Percentiles rank a stretch among this genome's conserved stretches.
These are phyloP conservation scores for Ashinkailepas kermadecensis DNA, from an alignment of 2,888 invertebrate species.

Conservation along the genomic window DNA sequence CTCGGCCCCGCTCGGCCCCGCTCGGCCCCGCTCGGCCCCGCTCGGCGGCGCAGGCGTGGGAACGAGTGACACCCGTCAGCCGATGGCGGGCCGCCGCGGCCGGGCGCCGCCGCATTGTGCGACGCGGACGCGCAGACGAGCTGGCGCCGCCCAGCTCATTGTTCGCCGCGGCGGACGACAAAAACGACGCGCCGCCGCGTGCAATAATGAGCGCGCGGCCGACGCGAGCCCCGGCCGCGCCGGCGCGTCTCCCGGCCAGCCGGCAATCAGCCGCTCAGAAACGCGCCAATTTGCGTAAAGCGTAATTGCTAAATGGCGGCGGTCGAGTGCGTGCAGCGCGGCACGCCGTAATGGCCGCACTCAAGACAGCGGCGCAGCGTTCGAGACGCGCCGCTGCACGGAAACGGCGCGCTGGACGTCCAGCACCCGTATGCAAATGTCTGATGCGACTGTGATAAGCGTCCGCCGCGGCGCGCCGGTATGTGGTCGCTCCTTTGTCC, in stretches of 20 bases:
- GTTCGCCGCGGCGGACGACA: neutral
- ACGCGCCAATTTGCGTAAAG: constrained; percentile 21
- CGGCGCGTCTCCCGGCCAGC: neutral
- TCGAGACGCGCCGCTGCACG: too few species aligned
- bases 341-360: neutral
- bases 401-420: neutral
- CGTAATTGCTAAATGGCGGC: constrained; percentile 6
- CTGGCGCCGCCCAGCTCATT: neutral
- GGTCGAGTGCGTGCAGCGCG: neutral
- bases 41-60: too few species aligned
- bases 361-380: neutral
- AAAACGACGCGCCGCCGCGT: neutral
- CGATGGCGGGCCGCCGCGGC: too few species aligned
- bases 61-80: too few species aligned
- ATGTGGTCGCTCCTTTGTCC: constrained; percentile 16
- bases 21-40: too few species aligned
- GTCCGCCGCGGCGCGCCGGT: neutral
- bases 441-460: constrained; percentile 4
- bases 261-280: constrained; percentile 13
- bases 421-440: constrained; percentile 6
- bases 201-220: neutral
- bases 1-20: too few species aligned
- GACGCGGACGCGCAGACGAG: neutral
- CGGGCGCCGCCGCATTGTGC: neutral
- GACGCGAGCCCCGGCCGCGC: neutral